Percentiles rank a stretch among this genome's conserved stretches.
These are phyloP conservation scores for Enteromius unitaeniatus DNA, from an alignment of 2,797 vertebrate species.

Conservation along the genomic window DNA sequence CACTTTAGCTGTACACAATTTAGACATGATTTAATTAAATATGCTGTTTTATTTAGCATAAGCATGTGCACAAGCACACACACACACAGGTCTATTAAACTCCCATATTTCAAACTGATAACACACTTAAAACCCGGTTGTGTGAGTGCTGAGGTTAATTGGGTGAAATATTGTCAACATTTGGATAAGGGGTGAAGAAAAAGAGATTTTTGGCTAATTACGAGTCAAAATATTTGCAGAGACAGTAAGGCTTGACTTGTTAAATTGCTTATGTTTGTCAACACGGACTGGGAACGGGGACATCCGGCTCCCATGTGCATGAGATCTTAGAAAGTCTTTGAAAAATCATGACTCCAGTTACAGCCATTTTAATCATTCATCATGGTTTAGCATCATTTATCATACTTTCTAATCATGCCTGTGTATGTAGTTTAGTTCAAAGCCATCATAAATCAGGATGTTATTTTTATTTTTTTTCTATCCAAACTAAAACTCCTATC, in stretches of 20 bases:
- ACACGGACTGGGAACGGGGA: slow-evolving; percentile 33
- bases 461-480: background rate
- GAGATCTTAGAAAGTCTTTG: slow-evolving; percentile 9
- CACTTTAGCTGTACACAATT: slow-evolving; percentile 35
- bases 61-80: background rate
- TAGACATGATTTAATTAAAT: slow-evolving; percentile 48
- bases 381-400: slow-evolving; percentile 26
- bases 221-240: slow-evolving; percentile 60
- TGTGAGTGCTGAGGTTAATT: slow-evolving; percentile 50
- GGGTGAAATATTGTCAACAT: slow-evolving; percentile 50
- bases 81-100: slow-evolving; percentile 35
- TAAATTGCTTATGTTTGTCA: slow-evolving; percentile 63
- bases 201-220: slow-evolving; percentile 59
- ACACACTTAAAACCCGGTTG: slow-evolving; percentile 39
- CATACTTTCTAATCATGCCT: slow-evolving; percentile 26
- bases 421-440: slow-evolving; percentile 6
- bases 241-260: slow-evolving; percentile 48
- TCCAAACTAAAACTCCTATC: slow-evolving; percentile 8
- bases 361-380: slow-evolving; percentile 17
- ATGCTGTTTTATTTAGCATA: slow-evolving; percentile 34
- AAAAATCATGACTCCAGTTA: slow-evolving; percentile 1
- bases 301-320: slow-evolving; percentile 20
- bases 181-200: slow-evolving; percentile 44
- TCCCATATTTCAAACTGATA: slow-evolving; percentile 18
- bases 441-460: slow-evolving; percentile 6